Evolutionary conservation across 2,888 invertebrate genomes (phyloP).

Genomic region (Ceratothoa steindachneri): DNA sequence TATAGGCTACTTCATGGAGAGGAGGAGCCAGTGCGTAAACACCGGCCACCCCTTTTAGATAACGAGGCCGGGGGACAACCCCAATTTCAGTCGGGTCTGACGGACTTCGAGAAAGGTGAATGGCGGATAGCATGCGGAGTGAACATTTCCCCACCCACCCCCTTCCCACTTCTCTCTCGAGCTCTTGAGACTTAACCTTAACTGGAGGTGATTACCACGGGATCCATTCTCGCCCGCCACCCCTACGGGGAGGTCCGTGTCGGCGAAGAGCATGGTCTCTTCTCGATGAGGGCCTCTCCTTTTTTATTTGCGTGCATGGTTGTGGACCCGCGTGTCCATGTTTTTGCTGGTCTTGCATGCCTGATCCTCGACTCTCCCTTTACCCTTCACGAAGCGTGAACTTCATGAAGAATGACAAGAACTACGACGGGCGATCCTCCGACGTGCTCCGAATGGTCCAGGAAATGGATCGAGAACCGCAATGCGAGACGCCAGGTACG

Average conservation of each 20-base stretch:
- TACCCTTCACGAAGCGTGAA: conserved; percentile 36
- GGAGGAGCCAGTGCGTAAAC: conserved; percentile 28
- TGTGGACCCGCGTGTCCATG: conserved; percentile 9
- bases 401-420: conserved; percentile 57
- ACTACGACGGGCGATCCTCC: conserved; percentile 73
- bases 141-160: not conserved
- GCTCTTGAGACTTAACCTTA: too few relatives aligned
- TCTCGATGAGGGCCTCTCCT: too few relatives aligned
- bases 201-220: too few relatives aligned
- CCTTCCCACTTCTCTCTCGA: too few relatives aligned
- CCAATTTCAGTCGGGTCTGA: not conserved
- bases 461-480: conserved; percentile 77
- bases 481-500: conserved; percentile 56
- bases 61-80: not conserved
- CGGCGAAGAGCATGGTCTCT: too few relatives aligned
- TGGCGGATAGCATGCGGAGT: not conserved
- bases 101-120: conserved; percentile 26
- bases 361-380: conserved; percentile 32
- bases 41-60: not conserved
- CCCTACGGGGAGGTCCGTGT: too few relatives aligned
- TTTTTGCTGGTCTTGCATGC: conserved; percentile 24
- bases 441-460: conserved; percentile 86
- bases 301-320: not conserved
- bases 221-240: too few relatives aligned
- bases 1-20: conserved; percentile 51